These are phyloP conservation scores for Crocidura indochinensis DNA, from an alignment of 2,797 vertebrate species.

Conservation along the genomic window DNA sequence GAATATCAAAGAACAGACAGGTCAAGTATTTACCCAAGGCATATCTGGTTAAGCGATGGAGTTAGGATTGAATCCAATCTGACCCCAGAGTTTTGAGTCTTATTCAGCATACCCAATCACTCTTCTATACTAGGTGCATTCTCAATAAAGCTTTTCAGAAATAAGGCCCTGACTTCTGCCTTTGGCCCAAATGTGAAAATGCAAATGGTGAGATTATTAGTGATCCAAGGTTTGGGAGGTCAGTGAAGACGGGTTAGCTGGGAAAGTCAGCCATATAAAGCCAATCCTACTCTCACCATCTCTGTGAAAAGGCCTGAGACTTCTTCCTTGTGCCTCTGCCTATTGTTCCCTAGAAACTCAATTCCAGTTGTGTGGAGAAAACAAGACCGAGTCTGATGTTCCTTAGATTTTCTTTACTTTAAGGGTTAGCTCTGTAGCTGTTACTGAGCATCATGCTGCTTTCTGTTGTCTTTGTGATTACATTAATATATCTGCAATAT, in stretches of 20 bases:
- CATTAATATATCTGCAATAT: slow-evolving; percentile 15
- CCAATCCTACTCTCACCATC: not conserved
- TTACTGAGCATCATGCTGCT: not conserved
- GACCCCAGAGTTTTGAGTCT: not conserved
- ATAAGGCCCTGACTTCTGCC: slow-evolving; percentile 8
- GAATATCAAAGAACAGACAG: not conserved
- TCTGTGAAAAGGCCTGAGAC: not conserved
- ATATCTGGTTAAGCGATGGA: not conserved
- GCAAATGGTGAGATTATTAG: not conserved
- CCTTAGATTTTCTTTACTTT: not conserved
- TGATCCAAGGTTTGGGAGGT: not conserved
- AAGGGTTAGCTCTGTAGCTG: not conserved
- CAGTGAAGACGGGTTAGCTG: not conserved
- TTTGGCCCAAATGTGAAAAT: slow-evolving; percentile 30
- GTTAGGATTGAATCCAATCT: slow-evolving; percentile 11
- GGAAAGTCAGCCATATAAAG: not conserved
- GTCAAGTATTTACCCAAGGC: not conserved
- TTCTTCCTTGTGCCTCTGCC: not conserved
- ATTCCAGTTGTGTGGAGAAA: not conserved
- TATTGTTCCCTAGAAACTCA: not conserved
- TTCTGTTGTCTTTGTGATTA: slow-evolving; percentile 56
- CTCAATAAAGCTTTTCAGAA: slow-evolving; percentile 33
- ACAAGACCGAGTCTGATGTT: not conserved
- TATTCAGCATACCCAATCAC: not conserved
- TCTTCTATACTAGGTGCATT: not conserved